phyloP scores from a whole-genome alignment of 2,113 vertebrate species.

The Python bivittatus region DNA sequence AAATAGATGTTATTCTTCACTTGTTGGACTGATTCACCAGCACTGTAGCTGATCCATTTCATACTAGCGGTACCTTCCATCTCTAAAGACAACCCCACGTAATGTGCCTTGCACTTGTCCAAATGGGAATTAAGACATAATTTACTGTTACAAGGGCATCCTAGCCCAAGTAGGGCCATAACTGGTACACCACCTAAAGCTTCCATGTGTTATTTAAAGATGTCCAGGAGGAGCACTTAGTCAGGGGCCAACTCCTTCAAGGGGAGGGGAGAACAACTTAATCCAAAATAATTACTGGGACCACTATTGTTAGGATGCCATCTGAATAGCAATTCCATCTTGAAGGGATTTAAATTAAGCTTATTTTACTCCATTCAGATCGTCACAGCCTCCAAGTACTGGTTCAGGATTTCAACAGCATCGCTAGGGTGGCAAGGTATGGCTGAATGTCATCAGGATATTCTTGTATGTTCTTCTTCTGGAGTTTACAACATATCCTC shows the following conservation, averaged over 20 bases:
- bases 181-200: neutral
- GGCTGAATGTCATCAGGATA: neutral
- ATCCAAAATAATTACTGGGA: neutral
- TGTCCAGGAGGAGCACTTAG: neutral
- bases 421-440: neutral
- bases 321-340: neutral
- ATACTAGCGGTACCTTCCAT: neutral
- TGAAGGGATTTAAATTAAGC: neutral
- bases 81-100: neutral
- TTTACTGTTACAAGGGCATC: too few species aligned
- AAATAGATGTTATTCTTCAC: neutral
- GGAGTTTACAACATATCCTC: neutral
- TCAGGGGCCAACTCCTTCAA: too few species aligned
- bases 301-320: neutral
- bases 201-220: neutral
- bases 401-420: neutral
- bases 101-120: neutral
- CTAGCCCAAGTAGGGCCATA: neutral
- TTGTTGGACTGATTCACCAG: neutral
- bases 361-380: neutral
- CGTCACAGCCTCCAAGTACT: neutral
- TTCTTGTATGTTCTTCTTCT: neutral
- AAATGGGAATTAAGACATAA: too few species aligned
- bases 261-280: neutral
- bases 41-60: neutral